Conservation (phyloP, 2,113 vertebrate genomes). For the Psammodynastes pulverulentus region DNA sequence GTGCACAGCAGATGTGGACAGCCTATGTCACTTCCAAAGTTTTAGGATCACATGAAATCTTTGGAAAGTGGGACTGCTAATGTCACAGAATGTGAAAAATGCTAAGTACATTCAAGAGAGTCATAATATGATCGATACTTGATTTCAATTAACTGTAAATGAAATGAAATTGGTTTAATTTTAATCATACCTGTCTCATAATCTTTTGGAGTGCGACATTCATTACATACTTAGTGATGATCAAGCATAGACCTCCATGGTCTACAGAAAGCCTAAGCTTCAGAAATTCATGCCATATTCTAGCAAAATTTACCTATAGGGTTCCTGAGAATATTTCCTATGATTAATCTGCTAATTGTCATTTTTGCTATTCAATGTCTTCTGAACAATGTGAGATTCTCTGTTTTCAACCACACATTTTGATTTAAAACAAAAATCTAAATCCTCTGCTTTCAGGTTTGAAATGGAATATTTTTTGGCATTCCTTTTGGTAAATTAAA, state of each 20-base stretch:
- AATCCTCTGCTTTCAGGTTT: neutral
- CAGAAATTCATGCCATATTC: neutral
- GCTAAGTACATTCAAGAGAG: neutral
- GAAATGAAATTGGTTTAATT: neutral
- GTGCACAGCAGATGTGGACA: neutral
- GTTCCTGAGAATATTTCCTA: neutral
- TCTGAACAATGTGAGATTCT: neutral
- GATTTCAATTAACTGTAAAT: neutral
- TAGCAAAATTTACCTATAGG: neutral
- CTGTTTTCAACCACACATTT: neutral
- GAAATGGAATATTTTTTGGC: neutral
- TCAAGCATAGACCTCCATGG: neutral
- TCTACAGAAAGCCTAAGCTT: neutral
- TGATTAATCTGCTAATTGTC: neutral
- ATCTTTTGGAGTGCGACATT: neutral
- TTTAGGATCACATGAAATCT: neutral
- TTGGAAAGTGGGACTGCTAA: neutral
- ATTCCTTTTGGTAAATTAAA: neutral
- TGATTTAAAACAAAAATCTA: neutral
- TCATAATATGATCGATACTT: neutral
- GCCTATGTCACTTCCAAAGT: neutral
- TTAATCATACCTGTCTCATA: neutral
- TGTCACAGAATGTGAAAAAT: neutral
- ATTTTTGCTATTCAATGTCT: neutral
- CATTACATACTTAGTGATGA: neutral